Evolutionary conservation across 2,797 vertebrate species (phyloP), one percentile per base, ranked within the genome.

Genomic region (Acrocephalus scirpaceus): DNA sequence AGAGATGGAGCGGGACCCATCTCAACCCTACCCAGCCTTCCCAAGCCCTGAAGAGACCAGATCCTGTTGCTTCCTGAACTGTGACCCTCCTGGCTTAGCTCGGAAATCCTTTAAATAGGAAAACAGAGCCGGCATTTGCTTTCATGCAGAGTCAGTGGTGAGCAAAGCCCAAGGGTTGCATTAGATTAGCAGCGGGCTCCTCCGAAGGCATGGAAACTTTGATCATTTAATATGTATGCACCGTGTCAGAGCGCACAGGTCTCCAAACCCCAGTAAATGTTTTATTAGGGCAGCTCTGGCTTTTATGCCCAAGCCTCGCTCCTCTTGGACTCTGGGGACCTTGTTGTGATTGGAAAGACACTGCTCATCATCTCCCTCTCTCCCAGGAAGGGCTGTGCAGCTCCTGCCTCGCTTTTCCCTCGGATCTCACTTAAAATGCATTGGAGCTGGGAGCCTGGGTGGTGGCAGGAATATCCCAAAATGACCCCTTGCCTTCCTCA

Each of bases 201-300:
- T 83, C 78, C 20, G 13, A 87, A 86, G 93, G 79, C 72, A 30
- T 2, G n/a, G 91, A 57, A 82, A 95, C 72, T 81, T 86, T 78
- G 75, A 87, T 94, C 73, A 15, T 51, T 76, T 57, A 67, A 54
- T 42, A 61, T 64, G 77, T 80, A 92, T 74, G 86, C 1, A 1
- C 53, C 18, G 3, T 51, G 45, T 58, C 17, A 1, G 95, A 93
- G 56, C 7, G 0, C 88, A 80, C 50, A 48, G 62, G 86, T 77
- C 86, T 96, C 92, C 77, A 85, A 94, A 84, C 66, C 80, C 48
- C 74, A 32, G 62, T 77, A 82, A 95, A 84, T 92, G 86, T 95
- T 96, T 97, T 91, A 92, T 86, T 93, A 94, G 92, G 71, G 53
- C 48, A 90, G 75, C 17, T 60, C 38, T 16, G 6, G 51, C 32